Evolutionary conservation across 2,113 vertebrate species (phyloP).

Genomic region (Gymnorhina tibicen): DNA sequence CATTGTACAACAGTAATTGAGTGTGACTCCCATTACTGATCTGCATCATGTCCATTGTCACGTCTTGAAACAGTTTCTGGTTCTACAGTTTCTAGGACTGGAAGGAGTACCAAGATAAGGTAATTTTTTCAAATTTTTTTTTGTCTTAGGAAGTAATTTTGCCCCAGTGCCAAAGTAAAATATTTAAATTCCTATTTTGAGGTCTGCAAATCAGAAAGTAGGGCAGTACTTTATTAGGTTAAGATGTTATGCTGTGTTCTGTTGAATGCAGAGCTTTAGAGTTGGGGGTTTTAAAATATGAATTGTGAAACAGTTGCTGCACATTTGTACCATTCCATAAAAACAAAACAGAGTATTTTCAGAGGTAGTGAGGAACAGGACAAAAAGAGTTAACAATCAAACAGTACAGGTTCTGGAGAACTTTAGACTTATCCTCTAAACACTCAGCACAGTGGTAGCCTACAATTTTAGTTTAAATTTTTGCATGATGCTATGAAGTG

Average conservation of each 20-base stretch:
- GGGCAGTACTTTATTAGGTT: background rate
- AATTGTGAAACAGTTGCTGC: background rate
- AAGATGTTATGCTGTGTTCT: background rate
- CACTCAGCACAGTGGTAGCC: background rate
- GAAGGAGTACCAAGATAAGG: background rate
- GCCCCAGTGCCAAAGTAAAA: background rate
- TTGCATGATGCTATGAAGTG: background rate
- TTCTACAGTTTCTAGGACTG: background rate
- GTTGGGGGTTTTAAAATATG: background rate
- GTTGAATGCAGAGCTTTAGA: background rate
- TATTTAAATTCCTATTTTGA: background rate
- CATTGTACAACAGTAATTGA: background rate
- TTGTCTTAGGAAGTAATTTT: background rate
- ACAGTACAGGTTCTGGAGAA: background rate
- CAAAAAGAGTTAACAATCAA: background rate
- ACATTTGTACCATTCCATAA: background rate
- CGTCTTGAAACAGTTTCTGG: background rate
- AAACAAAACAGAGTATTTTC: background rate
- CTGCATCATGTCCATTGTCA: background rate
- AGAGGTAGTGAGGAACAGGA: background rate
- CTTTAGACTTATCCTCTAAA: background rate
- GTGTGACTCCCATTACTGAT: background rate
- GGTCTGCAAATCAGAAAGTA: background rate
- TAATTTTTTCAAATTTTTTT: background rate
- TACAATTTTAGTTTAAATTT: background rate